Base-by-base conservation (phyloP, 1,140 invertebrate genomes). In the Drosophila funebris region DNA sequence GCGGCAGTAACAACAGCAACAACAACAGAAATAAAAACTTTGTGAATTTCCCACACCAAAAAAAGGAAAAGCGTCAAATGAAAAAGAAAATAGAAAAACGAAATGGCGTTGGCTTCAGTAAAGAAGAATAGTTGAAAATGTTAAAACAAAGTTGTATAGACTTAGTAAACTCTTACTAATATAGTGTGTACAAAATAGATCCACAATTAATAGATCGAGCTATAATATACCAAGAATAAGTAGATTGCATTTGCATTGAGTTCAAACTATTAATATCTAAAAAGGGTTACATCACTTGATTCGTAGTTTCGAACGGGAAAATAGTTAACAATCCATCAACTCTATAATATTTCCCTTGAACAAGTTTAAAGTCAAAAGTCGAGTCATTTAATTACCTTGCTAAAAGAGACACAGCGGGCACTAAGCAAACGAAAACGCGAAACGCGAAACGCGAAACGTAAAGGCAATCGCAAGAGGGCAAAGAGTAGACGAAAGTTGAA, bases 351-450 rank as follows among this genome's bases (percentile, higher is more conserved):
- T 62, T 58, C 48, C 11, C 50, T 29, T 5, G 22, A 37, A 8
- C 24, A 62, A 67, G 33, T 58, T 57, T 18, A n/a, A 48, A 64
- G 60, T 79, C 62, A 62, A n/a, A 48, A 64, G 60, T 79, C 62
- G 66, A 85, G 81, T 87, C 82, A 85, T 85, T 85, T 81, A 85
- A 85, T 85, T 85, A 85, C 82, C 81, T 71, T 41, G 52, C 27
- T 41, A 70, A 56, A 48, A 37, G 31, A 48, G 16, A 41, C 11
- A 48, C 22, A 27, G 22, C 5, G 16, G 16, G 41, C 33, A 37
- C 41, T 39, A 44, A 31, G 66, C 46, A 50, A 50, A 31, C 24
- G 57, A 13, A 18, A 69, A 44, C 63, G 50, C 60, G 61, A 24
- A 48, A 48, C 2, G 39, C 37, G 5, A 18, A 69, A 44, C 63